Percentiles rank a stretch among this genome's conserved stretches.
Conservation (phyloP, 2,888 invertebrate species). For the Petrolisthes manimaculis region DNA sequence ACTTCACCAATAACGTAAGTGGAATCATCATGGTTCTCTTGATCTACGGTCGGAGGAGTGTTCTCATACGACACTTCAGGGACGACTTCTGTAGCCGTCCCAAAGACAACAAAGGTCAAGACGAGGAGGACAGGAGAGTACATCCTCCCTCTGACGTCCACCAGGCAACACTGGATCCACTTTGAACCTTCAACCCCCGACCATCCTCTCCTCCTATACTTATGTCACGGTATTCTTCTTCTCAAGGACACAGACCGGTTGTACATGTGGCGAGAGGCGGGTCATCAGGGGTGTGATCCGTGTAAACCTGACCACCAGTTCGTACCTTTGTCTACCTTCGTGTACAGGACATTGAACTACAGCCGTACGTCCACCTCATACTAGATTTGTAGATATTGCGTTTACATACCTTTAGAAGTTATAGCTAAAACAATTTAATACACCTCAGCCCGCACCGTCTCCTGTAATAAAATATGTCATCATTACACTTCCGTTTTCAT, state of each 20-base stretch:
- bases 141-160: neutral
- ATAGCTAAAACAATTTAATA: neutral
- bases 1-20: constrained; percentile 34
- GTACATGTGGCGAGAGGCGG: neutral
- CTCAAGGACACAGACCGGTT: neutral
- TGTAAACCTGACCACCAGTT: no score
- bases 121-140: neutral
- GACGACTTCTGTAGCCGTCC: neutral
- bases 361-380: neutral
- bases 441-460: no score
- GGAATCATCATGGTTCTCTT: neutral
- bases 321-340: no score
- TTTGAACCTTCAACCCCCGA: neutral
- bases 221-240: neutral
- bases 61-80: neutral
- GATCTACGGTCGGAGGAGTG: no score
- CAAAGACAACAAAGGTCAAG: neutral
- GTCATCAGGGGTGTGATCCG: no score
- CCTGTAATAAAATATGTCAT: no score
- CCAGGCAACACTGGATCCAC: neutral
- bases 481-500: no score
- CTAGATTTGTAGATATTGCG: neutral
- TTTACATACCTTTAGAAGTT: neutral
- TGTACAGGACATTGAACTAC: no score
- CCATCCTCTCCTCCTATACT: neutral